These are phyloP conservation scores for Poecilia latipinna DNA, from an alignment of 2,113 vertebrate species.

Conservation along the genomic window DNA sequence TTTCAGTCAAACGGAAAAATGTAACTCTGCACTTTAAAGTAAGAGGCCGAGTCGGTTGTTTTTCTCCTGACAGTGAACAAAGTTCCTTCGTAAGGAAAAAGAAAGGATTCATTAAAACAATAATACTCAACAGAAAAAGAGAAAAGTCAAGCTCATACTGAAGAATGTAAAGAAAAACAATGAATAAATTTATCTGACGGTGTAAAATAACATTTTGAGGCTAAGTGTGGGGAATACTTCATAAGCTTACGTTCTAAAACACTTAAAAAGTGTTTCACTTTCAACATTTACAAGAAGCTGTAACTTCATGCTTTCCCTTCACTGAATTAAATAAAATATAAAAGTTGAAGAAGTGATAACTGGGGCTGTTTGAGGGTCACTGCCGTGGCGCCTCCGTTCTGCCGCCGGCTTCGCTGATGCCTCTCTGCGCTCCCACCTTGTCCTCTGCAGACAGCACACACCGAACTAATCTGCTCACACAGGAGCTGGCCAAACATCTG, in stretches of 20 bases:
- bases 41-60: slow-evolving; percentile 1
- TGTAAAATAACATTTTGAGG: neutral
- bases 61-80: neutral
- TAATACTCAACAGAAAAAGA: slow-evolving; percentile 1
- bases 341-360: neutral
- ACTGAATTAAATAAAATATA: neutral
- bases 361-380: neutral
- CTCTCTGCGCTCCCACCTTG: slow-evolving; percentile 26
- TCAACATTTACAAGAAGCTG: neutral
- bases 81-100: neutral
- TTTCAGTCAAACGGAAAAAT: neutral
- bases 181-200: neutral
- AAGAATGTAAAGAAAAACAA: neutral
- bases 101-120: neutral
- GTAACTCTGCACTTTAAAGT: slow-evolving; percentile 12
- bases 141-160: neutral
- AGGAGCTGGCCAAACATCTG: slow-evolving; percentile 49
- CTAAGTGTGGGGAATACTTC: neutral
- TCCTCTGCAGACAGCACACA: slow-evolving; percentile 20
- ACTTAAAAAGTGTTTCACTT: neutral
- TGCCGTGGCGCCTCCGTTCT: slow-evolving; percentile 13
- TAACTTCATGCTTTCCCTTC: neutral
- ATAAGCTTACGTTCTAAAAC: neutral
- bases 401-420: slow-evolving; percentile 14
- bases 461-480: slow-evolving; percentile 49